phyloP scores from a whole-genome alignment of 37 sponge, comb jelly and placozoan genomes.

The Theonella swinhoei region DNA sequence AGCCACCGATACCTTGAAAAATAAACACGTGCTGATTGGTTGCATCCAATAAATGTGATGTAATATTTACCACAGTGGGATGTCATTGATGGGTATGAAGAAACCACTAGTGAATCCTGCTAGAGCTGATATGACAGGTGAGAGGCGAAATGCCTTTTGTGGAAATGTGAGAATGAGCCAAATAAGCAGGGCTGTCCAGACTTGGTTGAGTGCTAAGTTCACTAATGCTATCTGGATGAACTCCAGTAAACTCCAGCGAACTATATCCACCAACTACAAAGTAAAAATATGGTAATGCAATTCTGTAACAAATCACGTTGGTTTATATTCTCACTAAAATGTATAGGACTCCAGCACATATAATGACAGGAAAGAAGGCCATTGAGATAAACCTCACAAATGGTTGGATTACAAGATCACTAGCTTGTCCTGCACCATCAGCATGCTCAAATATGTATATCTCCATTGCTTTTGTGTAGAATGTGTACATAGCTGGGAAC shows the following conservation, averaged over 20 bases:
- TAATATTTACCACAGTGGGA: conserved; percentile 50
- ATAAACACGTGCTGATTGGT: not conserved
- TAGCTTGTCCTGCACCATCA: conserved; percentile 77
- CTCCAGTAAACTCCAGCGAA: conserved; percentile 21
- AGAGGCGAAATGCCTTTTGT: conserved; percentile 47
- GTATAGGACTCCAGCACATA: conserved; percentile 79
- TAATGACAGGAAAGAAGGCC: conserved; percentile 63
- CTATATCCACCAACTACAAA: conserved; percentile 48
- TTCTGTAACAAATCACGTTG: not conserved
- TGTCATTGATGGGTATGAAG: conserved; percentile 67
- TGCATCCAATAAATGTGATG: not conserved
- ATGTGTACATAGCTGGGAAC: conserved; percentile 83
- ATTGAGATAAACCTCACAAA: conserved; percentile 68
- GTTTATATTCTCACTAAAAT: conserved; percentile 53
- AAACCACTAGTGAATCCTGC: conserved; percentile 94
- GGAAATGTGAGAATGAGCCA: conserved; percentile 77
- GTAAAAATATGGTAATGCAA: not conserved
- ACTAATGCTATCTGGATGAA: conserved; percentile 62
- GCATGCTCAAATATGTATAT: conserved; percentile 68
- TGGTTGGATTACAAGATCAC: conserved; percentile 82
- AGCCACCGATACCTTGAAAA: conserved; percentile 68
- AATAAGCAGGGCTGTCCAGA: conserved; percentile 82
- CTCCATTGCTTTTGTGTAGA: conserved; percentile 71
- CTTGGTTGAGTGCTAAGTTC: conserved; percentile 83
- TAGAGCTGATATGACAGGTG: conserved; percentile 71